Evolutionary conservation across 1,140 invertebrate genomes (phyloP), one percentile per base, ranked within the genome.

Genomic region (Sarcophaga peregrina): DNA sequence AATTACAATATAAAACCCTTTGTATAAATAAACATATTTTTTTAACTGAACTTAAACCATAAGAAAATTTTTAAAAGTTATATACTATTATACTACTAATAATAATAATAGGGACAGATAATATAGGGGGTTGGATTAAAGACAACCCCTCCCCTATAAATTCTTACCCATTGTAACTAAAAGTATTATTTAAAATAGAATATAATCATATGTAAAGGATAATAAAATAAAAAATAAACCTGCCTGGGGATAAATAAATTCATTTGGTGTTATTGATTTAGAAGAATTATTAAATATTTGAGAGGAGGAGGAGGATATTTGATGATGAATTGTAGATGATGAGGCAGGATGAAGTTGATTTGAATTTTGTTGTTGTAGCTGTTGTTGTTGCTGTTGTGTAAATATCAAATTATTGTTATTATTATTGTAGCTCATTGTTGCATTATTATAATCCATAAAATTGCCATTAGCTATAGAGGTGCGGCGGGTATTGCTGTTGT

Each of bases 161-260:
- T 37, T 37, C 25, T 37, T 37, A 37, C 4, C 4, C 25, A 37
- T 37, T 37, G 25, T 37, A 37, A 37, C 25, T 37, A 37, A 37
- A 37, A 37, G 4, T 4, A 37, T 37, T 37, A 37, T 37, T 37
- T 37, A 37, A 37, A 37, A 2, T 37, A 37, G 25, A 37, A 37
- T 37, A 37, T 37, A 68, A 68, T 20, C 17, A 68, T 25, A 68
- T 8, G 20, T 52, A 52, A 74, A 50, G 47, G 73, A 82, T 25
- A 74, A 48, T 47, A 82, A 50, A 50, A 73, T 20, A 50, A 73
- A 82, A 73, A 52, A 68, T 15, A 82, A 82, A 82, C 81, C 81
- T 82, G 81, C 81, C 81, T 82, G 62, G 52, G 62, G 81, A 58
- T 25, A 82, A 48, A 73, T 46, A 82, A 82, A 72, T 7, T 48